Evolutionary conservation across 1,140 invertebrate species (phyloP), one percentile per base, ranked within the genome.

Genomic region (Homarus americanus): DNA sequence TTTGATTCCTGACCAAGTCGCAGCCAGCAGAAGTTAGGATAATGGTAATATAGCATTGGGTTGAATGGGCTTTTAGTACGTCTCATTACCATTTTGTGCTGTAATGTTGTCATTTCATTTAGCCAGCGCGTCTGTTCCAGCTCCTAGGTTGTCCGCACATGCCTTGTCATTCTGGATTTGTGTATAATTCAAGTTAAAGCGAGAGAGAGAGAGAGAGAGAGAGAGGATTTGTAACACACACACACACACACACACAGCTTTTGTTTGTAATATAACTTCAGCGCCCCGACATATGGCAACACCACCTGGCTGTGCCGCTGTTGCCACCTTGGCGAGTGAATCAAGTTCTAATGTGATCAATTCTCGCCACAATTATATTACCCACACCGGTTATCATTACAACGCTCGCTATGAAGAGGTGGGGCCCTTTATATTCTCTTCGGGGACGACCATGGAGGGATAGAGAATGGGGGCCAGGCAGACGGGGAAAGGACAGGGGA

Each of bases 351-450:
- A 90, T 82, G 79, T 82, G 44, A 90, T 90, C 87, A 90, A 82
- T 90, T 82, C 69, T 82, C 79, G n/a, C 87, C 87, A 75, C 79
- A 90, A 90, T 90, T 90, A 82, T 90, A 83, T 90, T 90, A 90
- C 66, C 49, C 44, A 41, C 41, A 41, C 41, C 72, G 80, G 69
- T 90, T 83, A 90, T 75, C 85, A 79, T 87, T 87, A 87, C 75
- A 63, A 17, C 53, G 75, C 49, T 66, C 10, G 53, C 32, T 34
- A 78, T 58, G 40, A 69, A 63, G 58, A 38, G 44, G 53, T 41
- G 76, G 32, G 36, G 7, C 5, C 15, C 24, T 38, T 63, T 63
- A 63, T 63, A 20, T 24, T 63, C 12, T 63, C 44, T 49, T 15
- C 44, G 44, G 44, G 44, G 44, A 5, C 44, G 44, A 49, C 5